A percentile compares a stretch with the other conserved stretches of the same genome.
These are phyloP conservation scores for Ursus arctos DNA, from an alignment of 2,113 vertebrate species.

Conservation along the genomic window DNA sequence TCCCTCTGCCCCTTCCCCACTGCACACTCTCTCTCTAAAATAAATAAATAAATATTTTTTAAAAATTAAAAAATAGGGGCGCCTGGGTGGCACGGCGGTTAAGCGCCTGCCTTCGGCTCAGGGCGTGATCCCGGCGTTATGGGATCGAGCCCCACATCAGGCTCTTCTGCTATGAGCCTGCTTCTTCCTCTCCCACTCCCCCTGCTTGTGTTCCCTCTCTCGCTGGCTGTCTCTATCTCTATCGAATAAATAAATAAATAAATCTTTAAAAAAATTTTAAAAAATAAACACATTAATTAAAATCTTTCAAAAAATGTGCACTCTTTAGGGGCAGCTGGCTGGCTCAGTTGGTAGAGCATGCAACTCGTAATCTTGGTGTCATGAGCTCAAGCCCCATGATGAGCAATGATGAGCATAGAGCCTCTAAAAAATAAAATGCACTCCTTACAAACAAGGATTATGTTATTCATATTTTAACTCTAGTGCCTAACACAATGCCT, in stretches of 20 bases:
- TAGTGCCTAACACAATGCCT: not conserved
- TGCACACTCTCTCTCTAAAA: not conserved
- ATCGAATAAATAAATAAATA: not conserved
- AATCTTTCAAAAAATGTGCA: too few species aligned
- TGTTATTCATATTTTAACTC: constrained; percentile 45
- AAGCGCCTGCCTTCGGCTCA: not conserved
- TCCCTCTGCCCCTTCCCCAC: not conserved
- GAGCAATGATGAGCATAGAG: too few species aligned
- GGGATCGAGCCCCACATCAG: not conserved
- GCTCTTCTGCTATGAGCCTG: not conserved
- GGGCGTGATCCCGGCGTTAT: not conserved
- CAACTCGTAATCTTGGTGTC: not conserved
- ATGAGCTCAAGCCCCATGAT: not conserved
- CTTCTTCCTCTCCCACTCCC: too few species aligned
- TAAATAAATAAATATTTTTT: not conserved
- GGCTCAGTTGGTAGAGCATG: not conserved
- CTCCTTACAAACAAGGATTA: constrained; percentile 16
- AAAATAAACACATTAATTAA: not conserved
- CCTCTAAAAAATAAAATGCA: not conserved
- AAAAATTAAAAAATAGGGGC: not conserved
- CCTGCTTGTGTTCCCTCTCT: too few species aligned
- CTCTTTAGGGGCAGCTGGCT: not conserved
- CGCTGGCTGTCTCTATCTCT: too few species aligned
- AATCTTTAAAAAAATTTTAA: not conserved
- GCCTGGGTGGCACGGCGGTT: not conserved